Conservation (phyloP, 2,888 invertebrate species). For the Hydraecia micacea region DNA sequence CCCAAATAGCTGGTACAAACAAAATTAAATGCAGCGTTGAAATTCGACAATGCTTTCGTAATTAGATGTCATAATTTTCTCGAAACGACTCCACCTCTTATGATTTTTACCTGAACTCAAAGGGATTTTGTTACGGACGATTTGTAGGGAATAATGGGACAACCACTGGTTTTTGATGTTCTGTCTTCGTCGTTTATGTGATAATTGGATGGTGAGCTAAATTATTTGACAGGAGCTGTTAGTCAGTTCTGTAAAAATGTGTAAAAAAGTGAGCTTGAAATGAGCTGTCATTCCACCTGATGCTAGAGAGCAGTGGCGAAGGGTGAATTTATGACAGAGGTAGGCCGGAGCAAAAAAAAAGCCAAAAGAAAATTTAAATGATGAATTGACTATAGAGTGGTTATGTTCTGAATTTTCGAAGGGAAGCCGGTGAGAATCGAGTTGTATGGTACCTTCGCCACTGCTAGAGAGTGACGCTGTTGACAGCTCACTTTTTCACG, state of each 20-base stretch:
- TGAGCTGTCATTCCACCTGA: not conserved
- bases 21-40: constrained; percentile 86
- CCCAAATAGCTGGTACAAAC: constrained; percentile 77
- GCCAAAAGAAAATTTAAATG: too few relatives aligned
- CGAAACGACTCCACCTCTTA: constrained; percentile 73
- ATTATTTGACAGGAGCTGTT: not conserved
- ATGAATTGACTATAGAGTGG: too few relatives aligned
- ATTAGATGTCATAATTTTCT: constrained; percentile 87
- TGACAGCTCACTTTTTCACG: not conserved
- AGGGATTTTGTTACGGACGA: constrained; percentile 59
- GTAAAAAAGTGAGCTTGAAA: not conserved
- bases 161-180: constrained; percentile 33
- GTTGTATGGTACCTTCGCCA: too few relatives aligned
- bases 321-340: too few relatives aligned
- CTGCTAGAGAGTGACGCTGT: not conserved
- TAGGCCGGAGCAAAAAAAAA: too few relatives aligned
- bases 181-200: constrained; percentile 1
- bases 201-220: constrained; percentile 13
- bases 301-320: too few relatives aligned
- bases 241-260: not conserved
- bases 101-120: constrained; percentile 75
- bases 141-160: constrained; percentile 55
- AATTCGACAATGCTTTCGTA: constrained; percentile 85
- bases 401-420: too few relatives aligned
- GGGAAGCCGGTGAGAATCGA: too few relatives aligned